Base-by-base conservation (phyloP, 2,797 vertebrate species). In the Percopsis omiscomaycus region DNA sequence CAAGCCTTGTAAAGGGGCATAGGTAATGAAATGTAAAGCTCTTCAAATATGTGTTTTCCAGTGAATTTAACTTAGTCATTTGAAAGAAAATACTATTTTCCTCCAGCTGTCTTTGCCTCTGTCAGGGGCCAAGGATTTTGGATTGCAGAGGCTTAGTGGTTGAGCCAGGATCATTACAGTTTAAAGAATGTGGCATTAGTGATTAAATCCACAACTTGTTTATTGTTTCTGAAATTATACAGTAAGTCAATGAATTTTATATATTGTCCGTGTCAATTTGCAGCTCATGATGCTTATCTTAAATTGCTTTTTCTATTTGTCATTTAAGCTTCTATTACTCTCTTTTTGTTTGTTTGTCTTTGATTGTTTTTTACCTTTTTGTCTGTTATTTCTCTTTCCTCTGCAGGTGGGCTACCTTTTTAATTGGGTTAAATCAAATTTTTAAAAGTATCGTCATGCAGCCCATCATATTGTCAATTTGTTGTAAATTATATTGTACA, bases 111-210 rank as follows among this genome's bases (percentile, higher is more conserved):
- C 32, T 62, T 48, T 56, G 16, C 12, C 22, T 27, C 51, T 61
- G 66, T 84, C 72, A 68, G 47, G 32, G 70, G 64, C 55, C 56
- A 62, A 59, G 72, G 74, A 79, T 85, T 68, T 55, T 49, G 66
- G 69, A 79, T 81, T 89, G 69, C 69, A 68, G 50, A 8, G 71
- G 61, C 80, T 91, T 80, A 90, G 62, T 56, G 52, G 80, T 82
- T 84, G 60, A 83, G 71, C 28, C 55, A 52, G 66, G 84, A 89
- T 91, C 86, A 88, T 67, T 68, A 62, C 59, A 63, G 58, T 77
- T 86, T 74, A 76, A 82, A 79, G 74, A 81, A 85, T 82, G 85
- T 84, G 72, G 84, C 69, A 89, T 86, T 77, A 70, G 74, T 68
- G 73, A 73, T 86, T 87, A 75, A 32, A 64, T 54, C 74, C 44